phyloP scores from a whole-genome alignment of 1,140 invertebrate species.

The Asbolus verrucosus region DNA sequence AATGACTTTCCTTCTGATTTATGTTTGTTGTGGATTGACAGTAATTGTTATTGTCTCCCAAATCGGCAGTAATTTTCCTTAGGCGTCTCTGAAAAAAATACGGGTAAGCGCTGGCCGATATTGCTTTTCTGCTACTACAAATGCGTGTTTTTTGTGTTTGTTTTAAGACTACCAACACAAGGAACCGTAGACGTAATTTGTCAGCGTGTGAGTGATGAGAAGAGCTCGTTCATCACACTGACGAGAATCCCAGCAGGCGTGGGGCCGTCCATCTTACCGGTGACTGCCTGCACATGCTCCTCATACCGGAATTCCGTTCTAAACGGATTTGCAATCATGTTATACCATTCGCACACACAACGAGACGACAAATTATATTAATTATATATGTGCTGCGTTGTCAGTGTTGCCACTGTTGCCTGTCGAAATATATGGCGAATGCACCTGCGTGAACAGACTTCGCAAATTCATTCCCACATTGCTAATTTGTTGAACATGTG shows the following conservation, averaged over 20 bases:
- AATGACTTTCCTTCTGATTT: neutral
- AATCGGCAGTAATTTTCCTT: constrained; percentile 23
- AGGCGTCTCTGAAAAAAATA: constrained; percentile 19
- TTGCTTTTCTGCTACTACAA: constrained; percentile 35
- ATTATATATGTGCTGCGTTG: constrained; percentile 12
- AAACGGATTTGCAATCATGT: constrained; percentile 41
- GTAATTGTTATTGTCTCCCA: constrained; percentile 33
- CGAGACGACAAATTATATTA: constrained; percentile 32
- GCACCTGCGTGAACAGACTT: constrained; percentile 23
- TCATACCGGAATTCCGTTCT: constrained; percentile 40
- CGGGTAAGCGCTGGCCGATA: constrained; percentile 9
- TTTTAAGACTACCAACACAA: constrained; percentile 34
- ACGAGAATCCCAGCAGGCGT: constrained; percentile 48
- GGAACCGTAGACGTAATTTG: constrained; percentile 45
- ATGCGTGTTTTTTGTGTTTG: constrained; percentile 35
- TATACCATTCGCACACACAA: constrained; percentile 19
- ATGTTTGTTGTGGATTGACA: constrained; percentile 23
- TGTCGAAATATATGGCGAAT: constrained; percentile 16
- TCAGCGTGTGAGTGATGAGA: constrained; percentile 48
- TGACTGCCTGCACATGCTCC: constrained; percentile 40
- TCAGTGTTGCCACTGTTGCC: no score
- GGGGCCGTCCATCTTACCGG: constrained; percentile 47
- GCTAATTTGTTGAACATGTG: constrained; percentile 17
- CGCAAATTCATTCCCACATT: constrained; percentile 16
- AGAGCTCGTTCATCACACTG: constrained; percentile 49